Base-by-base conservation (phyloP, 2,888 invertebrate genomes). In the Camptogramma bilineatum region DNA sequence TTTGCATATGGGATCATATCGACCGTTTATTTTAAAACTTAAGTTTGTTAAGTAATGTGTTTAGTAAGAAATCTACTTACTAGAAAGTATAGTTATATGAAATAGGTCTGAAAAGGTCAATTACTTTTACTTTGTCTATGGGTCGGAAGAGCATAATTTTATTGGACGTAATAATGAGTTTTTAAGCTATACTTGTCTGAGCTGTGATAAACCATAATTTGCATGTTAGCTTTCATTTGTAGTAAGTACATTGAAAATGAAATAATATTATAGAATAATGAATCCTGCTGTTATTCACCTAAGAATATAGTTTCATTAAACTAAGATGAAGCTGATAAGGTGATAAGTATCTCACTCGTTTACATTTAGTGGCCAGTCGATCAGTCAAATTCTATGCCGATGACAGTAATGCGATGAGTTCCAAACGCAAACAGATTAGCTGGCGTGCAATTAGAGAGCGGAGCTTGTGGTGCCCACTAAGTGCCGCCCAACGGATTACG, bases 401-500 rank as follows among this genome's bases (percentile, higher is more conserved):
- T 74, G 74, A 73, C 68, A 70, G 73, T 79, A 81, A 87, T 85
- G 77, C 78, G 81, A 85, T 86, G 87, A 87, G 84, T 87, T 85
- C 72, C 78, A 79, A 86, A 84, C 78, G 80, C 86, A 88, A 87
- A 88, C 90, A 91, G 93, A 90, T 92, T 91, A 91, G 86, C 86
- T 84, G 81, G 79, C 80, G 80, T 83, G 87, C 91, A 88, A 90
- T 93, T 91, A 91, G 87, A 86, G 87, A 82, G 81, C 76, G 79
- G 82, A 81, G 90, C 85, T 91, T 90, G 92, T 76, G 91, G 91
- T 81, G 79, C 80, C 75, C 81, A 75, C 85, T 91, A 90, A 91
- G 93, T 92, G 92, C 88, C 84, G 86, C 80, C 84, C 84, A 82
- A 82, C 85, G 87, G 92, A 92, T 91, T 91, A 91, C 85, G 89